Base-by-base conservation (phyloP, 2,797 vertebrate species). In the Yasuhikotakia modesta region DNA sequence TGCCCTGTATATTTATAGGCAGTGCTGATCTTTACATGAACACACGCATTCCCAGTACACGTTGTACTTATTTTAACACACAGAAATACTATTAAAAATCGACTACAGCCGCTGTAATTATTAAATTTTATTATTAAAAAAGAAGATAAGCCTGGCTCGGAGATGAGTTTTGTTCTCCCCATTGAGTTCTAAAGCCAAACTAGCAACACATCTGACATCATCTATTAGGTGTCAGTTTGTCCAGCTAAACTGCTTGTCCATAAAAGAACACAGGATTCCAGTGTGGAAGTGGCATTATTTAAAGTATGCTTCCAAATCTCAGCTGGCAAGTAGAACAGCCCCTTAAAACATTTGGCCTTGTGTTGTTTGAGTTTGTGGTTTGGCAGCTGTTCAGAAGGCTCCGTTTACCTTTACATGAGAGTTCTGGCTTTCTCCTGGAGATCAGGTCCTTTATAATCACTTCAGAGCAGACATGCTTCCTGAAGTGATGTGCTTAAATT, bases 321-420 rank as follows among this genome's bases (percentile, higher is more conserved):
- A 32, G 22, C 43, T 61, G 50, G 43, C 71, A 53, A 48, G 22
- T 70, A 85, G 79, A 53, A 46, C 82, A 78, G 52, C 67, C 85
- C 79, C 82, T 85, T 84, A 52, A 52, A 85, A 85, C 72, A 21
- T 73, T 87, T 80, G 78, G 76, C 74, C 55, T 78, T 27, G 65
- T 87, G 84, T 86, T 81, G 83, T 87, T 86, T 84, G 67, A 67
- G 76, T 77, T 79, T 87, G 86, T 81, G 89, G 89, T 88, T 89
- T 91, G 90, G 91, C 86, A 61, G 22, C 4, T 30, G 22, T 81
- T 82, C 87, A 83, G 65, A 60, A 74, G 80, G 80, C 85, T 73
- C 55, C 86, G 89, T 90, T 91, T 87, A 89, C 85, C 83, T 81
- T 78, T 60, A 79, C 82, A 73, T 70, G 79, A 83, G 85, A 87